A percentile compares a stretch with the other conserved stretches of the same genome.
Conservation (phyloP, 2,888 invertebrate genomes). For the Argyresthia albistria region DNA sequence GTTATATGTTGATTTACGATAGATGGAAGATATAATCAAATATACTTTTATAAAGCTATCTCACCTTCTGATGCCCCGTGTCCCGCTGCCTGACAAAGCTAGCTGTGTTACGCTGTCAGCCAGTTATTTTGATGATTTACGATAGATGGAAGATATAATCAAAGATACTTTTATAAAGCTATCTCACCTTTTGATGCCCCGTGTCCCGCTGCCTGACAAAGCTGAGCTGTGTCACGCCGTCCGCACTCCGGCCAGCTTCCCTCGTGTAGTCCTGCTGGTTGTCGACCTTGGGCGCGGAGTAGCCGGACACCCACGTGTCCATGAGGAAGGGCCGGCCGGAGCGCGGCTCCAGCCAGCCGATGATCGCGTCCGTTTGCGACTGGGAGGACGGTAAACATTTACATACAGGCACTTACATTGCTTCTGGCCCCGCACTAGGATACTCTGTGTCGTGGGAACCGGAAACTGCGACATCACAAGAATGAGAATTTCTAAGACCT, state of each 20-base stretch:
- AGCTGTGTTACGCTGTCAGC: conserved; percentile 86
- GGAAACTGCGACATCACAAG: no score
- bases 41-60: no score
- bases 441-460: no score
- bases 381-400: conserved; percentile 27
- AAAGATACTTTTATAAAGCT: not conserved
- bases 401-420: no score
- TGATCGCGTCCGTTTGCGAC: conserved; percentile 89
- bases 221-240: conserved; percentile 83
- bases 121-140: no score
- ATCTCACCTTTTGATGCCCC: conserved; percentile 70
- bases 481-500: no score
- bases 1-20: no score
- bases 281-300: conserved; percentile 82
- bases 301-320: conserved; percentile 90
- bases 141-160: no score
- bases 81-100: conserved; percentile 84
- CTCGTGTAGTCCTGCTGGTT: conserved; percentile 81
- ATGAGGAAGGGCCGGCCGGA: conserved; percentile 85
- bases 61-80: conserved; percentile 76
- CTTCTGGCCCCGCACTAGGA: no score
- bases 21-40: no score
- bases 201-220: conserved; percentile 85
- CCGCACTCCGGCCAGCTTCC: conserved; percentile 77
- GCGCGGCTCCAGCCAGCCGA: conserved; percentile 89